Evolutionary conservation across 2,888 invertebrate genomes (phyloP), one percentile per base, ranked within the genome.

Genomic region (Sinentomon sp.): DNA sequence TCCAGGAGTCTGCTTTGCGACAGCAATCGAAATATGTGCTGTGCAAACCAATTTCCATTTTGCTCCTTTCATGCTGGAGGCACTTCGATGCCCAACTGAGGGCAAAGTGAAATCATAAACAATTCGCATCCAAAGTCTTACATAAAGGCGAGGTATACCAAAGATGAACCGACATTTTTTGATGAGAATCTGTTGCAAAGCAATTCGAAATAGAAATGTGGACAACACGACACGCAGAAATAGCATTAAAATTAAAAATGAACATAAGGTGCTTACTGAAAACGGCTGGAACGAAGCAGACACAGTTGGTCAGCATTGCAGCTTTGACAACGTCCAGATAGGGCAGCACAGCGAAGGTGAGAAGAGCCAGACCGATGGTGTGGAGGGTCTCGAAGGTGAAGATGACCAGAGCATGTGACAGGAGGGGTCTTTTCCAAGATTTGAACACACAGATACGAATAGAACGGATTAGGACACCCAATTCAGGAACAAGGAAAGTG

Each of bases 291-390:
- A 89, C 61, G 44, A 92, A 71, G 52, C 87, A 89, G 33, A 92
- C 64, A 46, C 87, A 87, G 53, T 87, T 89, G 17, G 87, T 87
- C 41, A 94, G 59, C 82, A 89, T 87, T 22, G 85, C 80, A 25
- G 85, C 89, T 53, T 83, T 80, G 34, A 89, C 73, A 5, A 83
- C 80, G 53, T 94, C 87, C 43, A 92, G 54, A 49, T 82, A 74
- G 1, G 94, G 92, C 30, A 94, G 60, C 28, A 92, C 68, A 39
- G 71, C 66, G 52, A 85, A 82, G 46, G 83, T 71, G 41, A 94
- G 61, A 24, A 89, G 52, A 1, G 74, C 78, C 41, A 85, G 56
- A 19, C 94, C 94, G 36, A 80, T 58, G 0, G 80, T 73, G 50
- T 87, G 83, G 30, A 80, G 60, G 3, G 80, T 74, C 57, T 94